phyloP scores from a whole-genome alignment of 2,113 vertebrate species.

The Aldabrachelys gigantea region DNA sequence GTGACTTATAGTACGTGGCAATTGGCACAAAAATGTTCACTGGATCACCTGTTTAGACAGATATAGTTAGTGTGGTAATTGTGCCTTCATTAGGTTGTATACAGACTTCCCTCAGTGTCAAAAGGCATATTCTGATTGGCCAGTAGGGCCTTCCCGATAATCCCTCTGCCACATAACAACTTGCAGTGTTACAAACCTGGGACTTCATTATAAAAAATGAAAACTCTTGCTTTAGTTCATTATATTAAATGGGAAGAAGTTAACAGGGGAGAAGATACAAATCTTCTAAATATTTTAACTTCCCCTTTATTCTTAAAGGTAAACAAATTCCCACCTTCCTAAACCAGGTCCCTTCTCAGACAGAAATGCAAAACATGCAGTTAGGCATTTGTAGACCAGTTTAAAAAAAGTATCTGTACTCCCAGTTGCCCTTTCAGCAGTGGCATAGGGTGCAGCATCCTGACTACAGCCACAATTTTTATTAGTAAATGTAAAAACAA shows the following conservation, averaged over 20 bases:
- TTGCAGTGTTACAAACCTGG: not conserved
- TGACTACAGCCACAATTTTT: conserved; percentile 56
- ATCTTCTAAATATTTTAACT: conserved; percentile 30
- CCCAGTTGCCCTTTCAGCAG: conserved; percentile 67
- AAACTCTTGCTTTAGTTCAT: not conserved
- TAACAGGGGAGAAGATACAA: not conserved
- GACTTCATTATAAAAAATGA: not conserved
- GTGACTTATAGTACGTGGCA: conserved; percentile 52
- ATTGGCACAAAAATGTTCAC: conserved; percentile 45
- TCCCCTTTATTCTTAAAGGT: conserved; percentile 15
- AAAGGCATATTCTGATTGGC: conserved; percentile 52
- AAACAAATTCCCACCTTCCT: conserved; percentile 22
- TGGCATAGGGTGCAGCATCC: conserved; percentile 67
- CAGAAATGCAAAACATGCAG: conserved; percentile 25
- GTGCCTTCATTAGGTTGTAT: conserved; percentile 45
- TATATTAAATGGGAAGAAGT: not conserved
- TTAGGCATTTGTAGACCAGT: too few relatives aligned
- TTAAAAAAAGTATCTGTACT: conserved; percentile 53
- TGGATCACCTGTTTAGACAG: conserved; percentile 59
- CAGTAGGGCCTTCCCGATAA: not conserved
- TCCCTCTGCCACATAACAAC: conserved; percentile 3
- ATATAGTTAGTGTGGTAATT: conserved; percentile 43
- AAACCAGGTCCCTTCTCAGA: conserved; percentile 46
- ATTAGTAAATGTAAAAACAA: conserved; percentile 50
- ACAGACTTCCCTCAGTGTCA: conserved; percentile 44